Conservation (phyloP, 1,140 invertebrate species). For the Apolygus lucorum region DNA sequence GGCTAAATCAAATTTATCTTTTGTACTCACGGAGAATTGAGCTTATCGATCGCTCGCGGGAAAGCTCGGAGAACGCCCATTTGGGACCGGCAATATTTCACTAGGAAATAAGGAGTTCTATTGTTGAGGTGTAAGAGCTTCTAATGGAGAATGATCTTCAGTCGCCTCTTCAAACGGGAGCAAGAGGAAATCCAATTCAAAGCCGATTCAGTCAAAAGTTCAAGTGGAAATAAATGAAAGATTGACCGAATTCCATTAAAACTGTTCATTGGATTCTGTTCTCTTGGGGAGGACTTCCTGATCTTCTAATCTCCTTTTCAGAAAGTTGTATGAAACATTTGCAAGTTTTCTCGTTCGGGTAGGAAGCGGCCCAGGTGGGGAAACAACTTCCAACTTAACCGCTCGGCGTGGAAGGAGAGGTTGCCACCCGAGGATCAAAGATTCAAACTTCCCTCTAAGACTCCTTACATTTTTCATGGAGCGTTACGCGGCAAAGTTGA, state of each 20-base stretch:
- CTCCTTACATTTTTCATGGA: slow-evolving; percentile 9
- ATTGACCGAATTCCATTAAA: slow-evolving; percentile 16
- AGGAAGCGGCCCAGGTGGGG: slow-evolving; percentile 1
- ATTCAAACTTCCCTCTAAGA: slow-evolving; percentile 2
- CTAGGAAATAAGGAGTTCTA: background rate
- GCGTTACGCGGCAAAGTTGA: background rate
- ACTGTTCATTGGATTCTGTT: slow-evolving; percentile 13
- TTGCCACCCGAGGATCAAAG: slow-evolving; percentile 1
- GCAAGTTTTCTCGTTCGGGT: slow-evolving; percentile 1
- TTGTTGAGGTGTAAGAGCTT: background rate
- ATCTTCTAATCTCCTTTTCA: slow-evolving; percentile 12
- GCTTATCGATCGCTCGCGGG: too few relatives aligned
- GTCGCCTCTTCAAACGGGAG: background rate
- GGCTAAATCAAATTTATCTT: too few relatives aligned
- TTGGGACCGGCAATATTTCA: background rate
- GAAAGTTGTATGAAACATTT: slow-evolving; percentile 12
- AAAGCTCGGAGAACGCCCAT: too few relatives aligned
- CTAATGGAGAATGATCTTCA: background rate
- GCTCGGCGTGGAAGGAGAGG: background rate
- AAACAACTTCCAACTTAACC: slow-evolving; percentile 12
- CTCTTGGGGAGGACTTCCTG: slow-evolving; percentile 10
- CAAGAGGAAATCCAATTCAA: slow-evolving; percentile 5
- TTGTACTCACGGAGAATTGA: too few relatives aligned
- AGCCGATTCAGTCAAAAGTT: background rate
- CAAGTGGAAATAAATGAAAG: slow-evolving; percentile 9